Evolutionary conservation across 2,797 vertebrate species (phyloP), one percentile per base, ranked within the genome.

Genomic region (Pipistrellus nathusii): DNA sequence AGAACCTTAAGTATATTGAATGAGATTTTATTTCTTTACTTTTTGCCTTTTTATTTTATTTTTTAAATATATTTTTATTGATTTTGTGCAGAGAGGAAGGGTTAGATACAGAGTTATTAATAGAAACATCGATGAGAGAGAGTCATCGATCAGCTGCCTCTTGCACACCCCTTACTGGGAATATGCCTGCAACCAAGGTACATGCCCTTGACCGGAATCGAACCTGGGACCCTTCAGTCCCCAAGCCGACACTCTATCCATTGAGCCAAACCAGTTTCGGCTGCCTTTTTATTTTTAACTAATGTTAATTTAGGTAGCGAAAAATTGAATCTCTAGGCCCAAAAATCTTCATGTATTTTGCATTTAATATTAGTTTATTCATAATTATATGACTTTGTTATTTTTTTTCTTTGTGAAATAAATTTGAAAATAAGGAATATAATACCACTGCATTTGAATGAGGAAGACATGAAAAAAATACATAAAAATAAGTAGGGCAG

Each of bases 241-340:
- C 38, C 38, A 41, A 41, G 38, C 38, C 6, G 6, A 41, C 38
- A 6, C 38, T 41, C 38, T 41, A 41, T 41, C 38, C 38, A 4
- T 41, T 41, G 38, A 41, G 38, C 38, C 38, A 41, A 41, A 41
- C 38, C 38, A 7, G 38, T 41, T 41, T 7, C 6, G 38, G 6
- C 53, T 66, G 23, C 25, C 30, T n/a, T 62, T 69, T 51, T 53
- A 20, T 53, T 78, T 38, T 6, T 23, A 53, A 20, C 7, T 44
- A 51, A 73, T 53, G 38, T 75, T 68, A 88, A 83, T 66, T 94
- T 88, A 77, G 18, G 7, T 64, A 41, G 62, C 21, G 76, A 82
- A 92, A 92, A 94, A 85, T 8, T 62, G 17, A 92, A 46, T 75
- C 21, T 85, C 62, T 81, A 86, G 32, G 17, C 44, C 27, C 27